Conservation (phyloP, 2,888 invertebrate genomes). For the Drosophila incognita region DNA sequence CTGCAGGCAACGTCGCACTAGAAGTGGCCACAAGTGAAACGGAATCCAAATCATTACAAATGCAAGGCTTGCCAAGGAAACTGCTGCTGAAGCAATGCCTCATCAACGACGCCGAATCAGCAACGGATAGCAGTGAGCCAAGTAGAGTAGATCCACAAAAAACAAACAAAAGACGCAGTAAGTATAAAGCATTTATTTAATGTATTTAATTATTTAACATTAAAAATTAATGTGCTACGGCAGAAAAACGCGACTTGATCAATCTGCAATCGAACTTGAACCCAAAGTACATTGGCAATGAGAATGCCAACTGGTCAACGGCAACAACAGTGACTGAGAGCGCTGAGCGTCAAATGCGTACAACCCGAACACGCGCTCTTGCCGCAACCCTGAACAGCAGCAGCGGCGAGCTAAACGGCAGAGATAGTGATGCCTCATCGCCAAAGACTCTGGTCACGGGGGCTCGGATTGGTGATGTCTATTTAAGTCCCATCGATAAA, state of each 20-base stretch:
- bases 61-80: slow-evolving; percentile 26
- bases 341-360: slow-evolving; percentile 59
- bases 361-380: slow-evolving; percentile 61
- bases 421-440: slow-evolving; percentile 42
- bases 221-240: background rate
- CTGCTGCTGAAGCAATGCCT: slow-evolving; percentile 14
- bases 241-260: slow-evolving; percentile 76
- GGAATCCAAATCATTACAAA: slow-evolving; percentile 15
- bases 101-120: slow-evolving; percentile 28
- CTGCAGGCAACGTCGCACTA: slow-evolving; percentile 32
- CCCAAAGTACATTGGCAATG: slow-evolving; percentile 83
- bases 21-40: background rate
- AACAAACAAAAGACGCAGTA: slow-evolving; percentile 34
- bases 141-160: slow-evolving; percentile 6
- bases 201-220: background rate
- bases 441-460: slow-evolving; percentile 23
- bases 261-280: slow-evolving; percentile 82
- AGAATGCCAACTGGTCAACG: slow-evolving; percentile 58
- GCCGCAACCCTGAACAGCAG: slow-evolving; percentile 17
- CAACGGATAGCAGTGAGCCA: slow-evolving; percentile 39
- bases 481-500: slow-evolving; percentile 83
- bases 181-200: slow-evolving; percentile 20
- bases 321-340: slow-evolving; percentile 47
- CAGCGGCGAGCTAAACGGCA: slow-evolving; percentile 33
- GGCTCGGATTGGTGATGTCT: slow-evolving; percentile 6